A percentile compares a stretch with the other conserved stretches of the same genome.
Evolutionary conservation across 2,113 vertebrate genomes (phyloP).

Genomic region (Hemichromis elongatus): DNA sequence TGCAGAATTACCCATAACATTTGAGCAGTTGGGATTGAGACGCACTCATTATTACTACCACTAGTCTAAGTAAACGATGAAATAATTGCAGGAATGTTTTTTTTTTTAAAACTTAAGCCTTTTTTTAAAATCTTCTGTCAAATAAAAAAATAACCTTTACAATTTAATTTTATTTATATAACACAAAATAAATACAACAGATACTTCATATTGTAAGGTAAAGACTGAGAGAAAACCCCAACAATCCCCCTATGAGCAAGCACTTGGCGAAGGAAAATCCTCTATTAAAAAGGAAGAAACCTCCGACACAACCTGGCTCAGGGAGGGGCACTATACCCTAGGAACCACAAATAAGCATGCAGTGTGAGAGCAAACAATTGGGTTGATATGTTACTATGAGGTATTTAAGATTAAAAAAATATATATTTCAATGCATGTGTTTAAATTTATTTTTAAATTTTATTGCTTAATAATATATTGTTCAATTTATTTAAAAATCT

Average conservation of each 20-base stretch:
- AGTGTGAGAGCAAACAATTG: neutral
- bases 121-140: too few relatives aligned
- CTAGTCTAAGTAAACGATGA: neutral
- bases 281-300: neutral
- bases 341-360: neutral
- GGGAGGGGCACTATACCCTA: neutral
- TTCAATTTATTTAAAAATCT: neutral
- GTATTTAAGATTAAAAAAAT: neutral
- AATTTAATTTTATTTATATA: neutral
- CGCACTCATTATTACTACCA: neutral
- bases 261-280: neutral
- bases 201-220: neutral
- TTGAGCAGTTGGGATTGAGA: neutral
- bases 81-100: too few relatives aligned
- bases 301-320: neutral
- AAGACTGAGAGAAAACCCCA: neutral
- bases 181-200: neutral
- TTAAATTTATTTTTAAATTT: neutral
- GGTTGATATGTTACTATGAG: neutral
- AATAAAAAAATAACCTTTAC: neutral
- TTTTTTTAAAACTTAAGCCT: too few relatives aligned
- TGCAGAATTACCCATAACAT: neutral
- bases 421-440: neutral
- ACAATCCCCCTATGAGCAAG: neutral
- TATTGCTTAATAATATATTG: neutral